These are phyloP conservation scores for Trisateles emortualis DNA, from an alignment of 2,888 invertebrate species.

Conservation along the genomic window DNA sequence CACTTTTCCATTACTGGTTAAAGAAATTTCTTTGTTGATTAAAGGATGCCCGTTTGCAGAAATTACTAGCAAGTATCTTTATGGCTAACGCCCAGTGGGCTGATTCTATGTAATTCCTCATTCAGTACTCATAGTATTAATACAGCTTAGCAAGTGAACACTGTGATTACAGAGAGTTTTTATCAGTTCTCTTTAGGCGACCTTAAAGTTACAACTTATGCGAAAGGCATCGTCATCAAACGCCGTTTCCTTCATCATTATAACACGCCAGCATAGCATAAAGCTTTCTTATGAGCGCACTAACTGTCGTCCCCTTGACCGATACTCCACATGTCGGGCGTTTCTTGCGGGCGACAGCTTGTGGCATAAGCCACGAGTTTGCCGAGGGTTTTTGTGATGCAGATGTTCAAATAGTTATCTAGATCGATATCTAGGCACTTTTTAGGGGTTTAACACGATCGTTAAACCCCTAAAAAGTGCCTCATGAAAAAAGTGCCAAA, in stretches of 20 bases:
- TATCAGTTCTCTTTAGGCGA: neutral
- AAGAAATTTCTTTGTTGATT: slow-evolving; percentile 20
- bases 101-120: slow-evolving; percentile 1
- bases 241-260: slow-evolving; percentile 24
- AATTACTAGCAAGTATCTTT: neutral
- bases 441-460: no score
- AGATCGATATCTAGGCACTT: no score
- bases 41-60: slow-evolving; percentile 18
- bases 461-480: no score
- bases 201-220: slow-evolving; percentile 32
- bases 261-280: slow-evolving; percentile 31
- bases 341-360: slow-evolving; percentile 45
- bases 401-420: neutral
- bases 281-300: slow-evolving; percentile 36
- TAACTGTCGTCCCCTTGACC: slow-evolving; percentile 64
- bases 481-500: no score
- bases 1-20: slow-evolving; percentile 12
- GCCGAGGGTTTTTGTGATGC: neutral
- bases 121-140: no score
- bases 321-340: slow-evolving; percentile 51
- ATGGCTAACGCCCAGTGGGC: slow-evolving; percentile 8
- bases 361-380: slow-evolving; percentile 18
- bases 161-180: no score
- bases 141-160: no score
- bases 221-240: slow-evolving; percentile 27